Evolutionary conservation across 2,113 vertebrate species (phyloP).

Genomic region (Barbus barbus): DNA sequence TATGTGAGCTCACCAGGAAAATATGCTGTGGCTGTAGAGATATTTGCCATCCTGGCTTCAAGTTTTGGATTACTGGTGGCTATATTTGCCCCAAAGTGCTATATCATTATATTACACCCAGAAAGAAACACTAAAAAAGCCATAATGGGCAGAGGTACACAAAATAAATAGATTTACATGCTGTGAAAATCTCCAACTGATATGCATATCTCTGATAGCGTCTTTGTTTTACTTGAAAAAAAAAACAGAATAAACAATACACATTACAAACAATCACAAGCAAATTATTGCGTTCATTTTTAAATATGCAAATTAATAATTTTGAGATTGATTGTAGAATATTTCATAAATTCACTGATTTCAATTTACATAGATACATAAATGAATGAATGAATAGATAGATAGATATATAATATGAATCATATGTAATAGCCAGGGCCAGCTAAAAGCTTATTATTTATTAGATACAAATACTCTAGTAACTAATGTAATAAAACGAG

Average conservation of each 20-base stretch:
- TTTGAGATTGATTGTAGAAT: no score
- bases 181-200: no score
- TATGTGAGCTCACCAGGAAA: not conserved
- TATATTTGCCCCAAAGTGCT: slow-evolving; percentile 63
- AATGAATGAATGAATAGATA: no score
- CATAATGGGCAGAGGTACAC: slow-evolving; percentile 54
- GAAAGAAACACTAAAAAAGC: slow-evolving; percentile 70
- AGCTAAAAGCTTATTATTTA: no score
- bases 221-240: slow-evolving; percentile 5
- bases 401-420: no score
- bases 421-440: no score
- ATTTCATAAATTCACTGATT: no score
- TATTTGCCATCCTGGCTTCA: not conserved
- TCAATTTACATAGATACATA: no score
- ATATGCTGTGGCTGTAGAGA: not conserved
- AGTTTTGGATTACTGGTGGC: slow-evolving; percentile 66
- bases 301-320: no score
- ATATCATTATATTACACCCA: not conserved
- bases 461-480: no score
- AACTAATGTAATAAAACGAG: no score
- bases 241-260: not conserved
- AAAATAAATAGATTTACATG: not conserved
- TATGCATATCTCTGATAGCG: not conserved
- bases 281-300: no score
- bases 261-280: not conserved